These are phyloP conservation scores for Micrasema minimum DNA, from an alignment of 1,140 invertebrate species.

Conservation along the genomic window DNA sequence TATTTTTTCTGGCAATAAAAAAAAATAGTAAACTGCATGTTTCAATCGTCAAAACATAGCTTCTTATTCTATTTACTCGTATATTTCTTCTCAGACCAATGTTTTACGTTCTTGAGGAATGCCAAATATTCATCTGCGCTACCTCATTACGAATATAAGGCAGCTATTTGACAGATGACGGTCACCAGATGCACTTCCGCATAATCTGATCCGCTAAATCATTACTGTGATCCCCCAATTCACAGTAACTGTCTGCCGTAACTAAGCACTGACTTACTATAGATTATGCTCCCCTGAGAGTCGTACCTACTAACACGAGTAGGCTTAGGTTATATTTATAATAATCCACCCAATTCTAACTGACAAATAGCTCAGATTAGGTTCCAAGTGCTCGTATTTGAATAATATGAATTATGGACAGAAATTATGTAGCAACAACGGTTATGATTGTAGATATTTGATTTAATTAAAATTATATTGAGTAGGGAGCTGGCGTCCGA, in stretches of 20 bases:
- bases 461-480: no score
- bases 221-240: slow-evolving; percentile 20
- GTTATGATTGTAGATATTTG: no score
- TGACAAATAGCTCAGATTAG: slow-evolving; percentile 17
- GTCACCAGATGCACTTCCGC: slow-evolving; percentile 24
- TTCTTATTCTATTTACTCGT: slow-evolving; percentile 7
- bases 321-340: slow-evolving; percentile 23
- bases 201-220: slow-evolving; percentile 21
- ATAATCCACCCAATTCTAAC: slow-evolving; percentile 14
- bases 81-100: neutral
- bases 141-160: no score
- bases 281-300: slow-evolving; percentile 3
- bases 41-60: neutral
- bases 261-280: slow-evolving; percentile 1
- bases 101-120: neutral
- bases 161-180: no score
- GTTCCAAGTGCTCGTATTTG: no score
- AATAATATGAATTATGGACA: no score
- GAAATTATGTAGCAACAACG: no score
- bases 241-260: no score
- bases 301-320: neutral
- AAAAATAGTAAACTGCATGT: neutral
- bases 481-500: no score
- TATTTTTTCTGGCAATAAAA: neutral
- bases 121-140: slow-evolving; percentile 20